Evolutionary conservation across 1,140 invertebrate genomes (phyloP).

Genomic region (Macrocentrus cingulum): DNA sequence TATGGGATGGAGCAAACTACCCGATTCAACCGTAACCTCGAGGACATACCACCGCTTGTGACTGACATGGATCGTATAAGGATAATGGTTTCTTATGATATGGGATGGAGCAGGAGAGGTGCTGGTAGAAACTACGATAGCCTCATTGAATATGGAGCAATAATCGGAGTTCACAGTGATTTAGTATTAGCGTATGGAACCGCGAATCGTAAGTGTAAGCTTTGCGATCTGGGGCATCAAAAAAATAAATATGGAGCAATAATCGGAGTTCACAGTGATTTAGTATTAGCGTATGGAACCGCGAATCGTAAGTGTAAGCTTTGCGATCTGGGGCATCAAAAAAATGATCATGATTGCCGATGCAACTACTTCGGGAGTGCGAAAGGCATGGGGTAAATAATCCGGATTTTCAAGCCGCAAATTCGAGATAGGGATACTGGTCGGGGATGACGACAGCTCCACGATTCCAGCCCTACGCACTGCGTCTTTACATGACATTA

Average conservation of each 20-base stretch:
- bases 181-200: constrained; percentile 10
- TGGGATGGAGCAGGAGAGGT: constrained; percentile 14
- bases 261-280: too few relatives aligned
- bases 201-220: background rate
- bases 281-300: too few relatives aligned
- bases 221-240: background rate
- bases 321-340: too few relatives aligned
- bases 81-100: too few relatives aligned
- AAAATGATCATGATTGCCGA: background rate
- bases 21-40: too few relatives aligned
- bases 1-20: too few relatives aligned
- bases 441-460: constrained; percentile 13
- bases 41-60: too few relatives aligned
- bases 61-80: too few relatives aligned
- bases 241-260: too few relatives aligned
- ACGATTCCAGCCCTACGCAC: background rate
- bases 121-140: constrained; percentile 9
- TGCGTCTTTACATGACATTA: background rate
- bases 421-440: constrained; percentile 11
- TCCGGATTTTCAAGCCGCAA: background rate
- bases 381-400: constrained; percentile 15
- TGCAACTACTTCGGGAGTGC: constrained; percentile 6
- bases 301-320: too few relatives aligned
- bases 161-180: background rate
- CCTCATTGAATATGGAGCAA: constrained; percentile 6